A percentile compares a stretch with the other conserved stretches of the same genome.
Conservation (phyloP, 2,888 invertebrate species). For the Perithous albicinctus region DNA sequence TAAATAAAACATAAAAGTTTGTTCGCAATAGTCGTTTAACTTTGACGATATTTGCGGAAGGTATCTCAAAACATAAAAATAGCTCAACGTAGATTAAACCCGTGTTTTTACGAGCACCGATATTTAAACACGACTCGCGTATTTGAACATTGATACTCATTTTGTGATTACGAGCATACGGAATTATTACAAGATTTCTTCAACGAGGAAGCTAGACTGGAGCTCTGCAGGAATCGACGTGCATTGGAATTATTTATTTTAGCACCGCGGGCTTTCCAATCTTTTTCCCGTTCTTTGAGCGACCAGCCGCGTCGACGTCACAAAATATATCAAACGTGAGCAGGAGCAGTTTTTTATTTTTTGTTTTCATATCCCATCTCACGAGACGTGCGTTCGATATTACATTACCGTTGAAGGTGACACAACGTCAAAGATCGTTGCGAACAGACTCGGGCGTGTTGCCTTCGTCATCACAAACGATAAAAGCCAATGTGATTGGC, state of each 20-base stretch:
- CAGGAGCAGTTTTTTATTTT: not conserved
- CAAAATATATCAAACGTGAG: not conserved
- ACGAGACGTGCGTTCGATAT: conserved; percentile 1
- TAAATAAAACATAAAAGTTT: too few species aligned
- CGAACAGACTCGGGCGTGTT: not conserved
- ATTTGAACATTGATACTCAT: not conserved
- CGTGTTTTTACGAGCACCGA: not conserved
- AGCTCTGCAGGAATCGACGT: not conserved
- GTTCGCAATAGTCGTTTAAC: not conserved
- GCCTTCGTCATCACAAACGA: not conserved
- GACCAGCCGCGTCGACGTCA: not conserved
- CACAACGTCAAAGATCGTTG: not conserved
- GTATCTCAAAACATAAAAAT: not conserved
- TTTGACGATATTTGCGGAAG: not conserved
- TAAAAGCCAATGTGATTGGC: not conserved
- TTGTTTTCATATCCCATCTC: not conserved
- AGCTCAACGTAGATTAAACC: not conserved
- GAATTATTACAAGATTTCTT: not conserved
- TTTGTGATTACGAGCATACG: not conserved
- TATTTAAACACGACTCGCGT: not conserved
- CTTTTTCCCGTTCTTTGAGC: not conserved
- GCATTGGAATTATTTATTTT: not conserved
- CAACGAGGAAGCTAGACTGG: not conserved
- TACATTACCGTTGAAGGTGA: not conserved
- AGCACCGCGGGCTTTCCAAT: not conserved